These are phyloP conservation scores for Coregonus sp. DNA, from an alignment of 2,797 vertebrate genomes.

Conservation along the genomic window DNA sequence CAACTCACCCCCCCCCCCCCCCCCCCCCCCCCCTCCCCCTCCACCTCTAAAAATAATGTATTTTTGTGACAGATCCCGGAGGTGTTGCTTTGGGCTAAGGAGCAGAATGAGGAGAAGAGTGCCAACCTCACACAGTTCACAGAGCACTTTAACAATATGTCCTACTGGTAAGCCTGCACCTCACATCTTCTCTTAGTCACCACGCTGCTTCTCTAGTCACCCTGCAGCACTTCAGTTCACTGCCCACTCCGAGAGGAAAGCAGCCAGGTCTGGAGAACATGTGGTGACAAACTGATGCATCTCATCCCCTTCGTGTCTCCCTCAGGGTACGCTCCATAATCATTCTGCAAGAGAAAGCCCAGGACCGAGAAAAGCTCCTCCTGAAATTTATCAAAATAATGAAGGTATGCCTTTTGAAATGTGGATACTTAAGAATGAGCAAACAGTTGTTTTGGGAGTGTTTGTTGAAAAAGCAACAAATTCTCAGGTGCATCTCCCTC, in stretches of 20 bases:
- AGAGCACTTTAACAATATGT: constrained; percentile 96
- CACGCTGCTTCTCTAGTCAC: background rate
- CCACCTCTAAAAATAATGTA: too few species aligned
- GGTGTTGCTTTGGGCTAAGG: constrained; percentile 86
- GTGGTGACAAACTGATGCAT: background rate
- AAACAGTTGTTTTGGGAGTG: background rate
- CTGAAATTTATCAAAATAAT: constrained; percentile 94
- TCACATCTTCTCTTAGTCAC: background rate
- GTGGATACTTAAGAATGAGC: background rate
- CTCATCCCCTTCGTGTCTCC: background rate
- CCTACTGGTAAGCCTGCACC: constrained; percentile 82
- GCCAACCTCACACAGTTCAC: constrained; percentile 88
- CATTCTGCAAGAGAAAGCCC: constrained; percentile 91
- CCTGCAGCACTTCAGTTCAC: background rate
- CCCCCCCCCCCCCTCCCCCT: too few species aligned
- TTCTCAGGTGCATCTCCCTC: background rate
- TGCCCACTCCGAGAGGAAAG: background rate
- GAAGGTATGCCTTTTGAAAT: constrained; percentile 79
- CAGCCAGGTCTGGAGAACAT: background rate
- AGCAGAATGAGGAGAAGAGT: constrained; percentile 90
- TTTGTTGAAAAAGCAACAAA: background rate
- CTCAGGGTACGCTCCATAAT: constrained; percentile 92
- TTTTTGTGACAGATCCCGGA: constrained; percentile 77
- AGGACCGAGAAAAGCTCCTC: constrained; percentile 89
- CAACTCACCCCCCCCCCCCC: too few species aligned